Percentiles rank a stretch among this genome's conserved stretches.
phyloP scores from a whole-genome alignment of 35 echinoderm and acorn worm genomes.

The Lytechinus variegatus region DNA sequence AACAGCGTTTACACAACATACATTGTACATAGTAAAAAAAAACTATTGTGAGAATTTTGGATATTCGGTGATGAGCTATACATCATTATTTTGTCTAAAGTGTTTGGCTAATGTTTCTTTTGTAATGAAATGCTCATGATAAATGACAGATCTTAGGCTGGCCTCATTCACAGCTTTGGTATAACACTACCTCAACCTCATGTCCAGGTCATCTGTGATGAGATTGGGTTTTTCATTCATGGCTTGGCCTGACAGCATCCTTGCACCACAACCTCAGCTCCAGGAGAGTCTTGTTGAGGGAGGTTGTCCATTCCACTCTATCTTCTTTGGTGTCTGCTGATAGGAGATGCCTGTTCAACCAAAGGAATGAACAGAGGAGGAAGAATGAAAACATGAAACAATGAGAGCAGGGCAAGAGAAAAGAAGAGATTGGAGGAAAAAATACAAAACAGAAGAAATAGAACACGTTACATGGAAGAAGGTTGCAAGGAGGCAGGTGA shows the following conservation, averaged over 20 bases:
- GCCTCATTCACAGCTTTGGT: neutral
- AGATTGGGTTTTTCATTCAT: neutral
- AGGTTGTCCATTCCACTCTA: conserved; percentile 77
- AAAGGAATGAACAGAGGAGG: neutral
- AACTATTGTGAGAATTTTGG: no score
- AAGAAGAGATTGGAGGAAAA: neutral
- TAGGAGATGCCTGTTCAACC: conserved; percentile 67
- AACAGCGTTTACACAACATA: no score
- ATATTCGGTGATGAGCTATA: no score
- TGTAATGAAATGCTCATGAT: no score
- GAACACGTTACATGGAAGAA: no score
- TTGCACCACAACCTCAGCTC: conserved; percentile 93
- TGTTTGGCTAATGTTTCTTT: no score
- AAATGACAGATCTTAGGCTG: no score
- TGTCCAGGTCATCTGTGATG: neutral
- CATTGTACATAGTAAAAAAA: no score
- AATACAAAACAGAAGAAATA: neutral
- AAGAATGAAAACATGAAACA: no score
- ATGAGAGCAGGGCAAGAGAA: neutral
- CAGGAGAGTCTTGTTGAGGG: conserved; percentile 83
- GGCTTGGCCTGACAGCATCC: conserved; percentile 67
- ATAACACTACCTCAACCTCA: neutral
- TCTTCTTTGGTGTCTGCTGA: conserved; percentile 99
- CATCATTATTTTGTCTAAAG: no score
- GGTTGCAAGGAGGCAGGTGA: no score